phyloP scores from a whole-genome alignment of 2,797 vertebrate species.

The Onychomys leucogaster region DNA sequence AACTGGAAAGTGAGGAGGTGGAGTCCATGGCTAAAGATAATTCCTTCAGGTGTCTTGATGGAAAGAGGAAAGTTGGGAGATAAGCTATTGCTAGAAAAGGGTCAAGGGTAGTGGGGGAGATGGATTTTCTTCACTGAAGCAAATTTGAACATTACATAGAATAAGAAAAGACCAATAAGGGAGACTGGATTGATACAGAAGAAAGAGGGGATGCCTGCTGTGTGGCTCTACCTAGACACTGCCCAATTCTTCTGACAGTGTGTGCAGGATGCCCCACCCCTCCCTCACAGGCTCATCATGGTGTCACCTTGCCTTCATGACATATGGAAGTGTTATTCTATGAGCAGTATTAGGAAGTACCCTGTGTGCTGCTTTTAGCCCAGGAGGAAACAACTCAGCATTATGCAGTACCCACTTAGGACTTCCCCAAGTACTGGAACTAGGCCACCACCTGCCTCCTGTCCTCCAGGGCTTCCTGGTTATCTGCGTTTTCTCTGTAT shows the following conservation, averaged over 20 bases:
- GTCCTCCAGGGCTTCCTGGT: neutral
- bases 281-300: neutral
- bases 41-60: neutral
- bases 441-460: neutral
- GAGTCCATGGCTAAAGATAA: neutral
- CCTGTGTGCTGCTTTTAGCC: neutral
- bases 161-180: neutral
- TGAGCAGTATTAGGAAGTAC: neutral
- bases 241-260: neutral
- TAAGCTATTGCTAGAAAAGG: neutral
- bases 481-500: neutral
- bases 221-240: neutral
- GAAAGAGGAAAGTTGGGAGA: neutral
- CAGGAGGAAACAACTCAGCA: neutral
- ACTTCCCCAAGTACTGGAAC: neutral
- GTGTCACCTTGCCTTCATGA: neutral
- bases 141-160: neutral
- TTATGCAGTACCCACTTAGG: neutral
- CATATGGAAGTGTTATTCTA: neutral
- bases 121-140: constrained; percentile 22
- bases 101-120: neutral
- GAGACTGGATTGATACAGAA: neutral
- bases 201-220: neutral
- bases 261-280: neutral
- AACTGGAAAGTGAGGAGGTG: neutral